Conservation (phyloP, 2,797 vertebrate genomes). For the Diplodus puntazzo region DNA sequence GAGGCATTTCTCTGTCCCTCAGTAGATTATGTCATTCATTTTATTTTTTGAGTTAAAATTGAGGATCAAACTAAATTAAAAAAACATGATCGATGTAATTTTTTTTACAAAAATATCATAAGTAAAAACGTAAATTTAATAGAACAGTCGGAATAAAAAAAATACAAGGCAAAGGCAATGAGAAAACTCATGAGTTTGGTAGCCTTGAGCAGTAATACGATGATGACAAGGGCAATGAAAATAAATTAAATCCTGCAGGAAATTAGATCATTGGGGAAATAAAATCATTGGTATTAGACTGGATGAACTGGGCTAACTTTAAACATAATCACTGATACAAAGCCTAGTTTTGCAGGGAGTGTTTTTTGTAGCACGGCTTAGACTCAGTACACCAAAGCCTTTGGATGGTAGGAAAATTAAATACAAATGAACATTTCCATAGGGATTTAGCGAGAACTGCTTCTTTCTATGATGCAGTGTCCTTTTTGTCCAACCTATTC, state of each 20-base stretch:
- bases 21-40: background rate
- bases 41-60: background rate
- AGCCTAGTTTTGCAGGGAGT: slow-evolving; percentile 1
- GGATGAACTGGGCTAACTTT: slow-evolving; percentile 27
- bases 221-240: slow-evolving; percentile 35
- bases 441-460: slow-evolving; percentile 7
- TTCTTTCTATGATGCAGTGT: background rate
- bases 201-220: background rate
- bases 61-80: background rate
- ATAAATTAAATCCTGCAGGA: slow-evolving; percentile 29
- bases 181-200: background rate
- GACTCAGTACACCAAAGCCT: slow-evolving; percentile 8
- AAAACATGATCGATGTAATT: background rate
- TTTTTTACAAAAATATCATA: too few relatives aligned
- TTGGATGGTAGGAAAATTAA: slow-evolving; percentile 20
- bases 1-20: background rate
- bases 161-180: background rate
- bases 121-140: background rate
- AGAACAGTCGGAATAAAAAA: background rate
- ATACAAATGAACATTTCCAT: slow-evolving; percentile 50
- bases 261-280: slow-evolving; percentile 37
- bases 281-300: slow-evolving; percentile 21
- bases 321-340: slow-evolving; percentile 9
- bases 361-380: background rate
- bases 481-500: background rate